Base-by-base conservation (phyloP, 2,113 vertebrate species). In the Monarcha castaneiventris region DNA sequence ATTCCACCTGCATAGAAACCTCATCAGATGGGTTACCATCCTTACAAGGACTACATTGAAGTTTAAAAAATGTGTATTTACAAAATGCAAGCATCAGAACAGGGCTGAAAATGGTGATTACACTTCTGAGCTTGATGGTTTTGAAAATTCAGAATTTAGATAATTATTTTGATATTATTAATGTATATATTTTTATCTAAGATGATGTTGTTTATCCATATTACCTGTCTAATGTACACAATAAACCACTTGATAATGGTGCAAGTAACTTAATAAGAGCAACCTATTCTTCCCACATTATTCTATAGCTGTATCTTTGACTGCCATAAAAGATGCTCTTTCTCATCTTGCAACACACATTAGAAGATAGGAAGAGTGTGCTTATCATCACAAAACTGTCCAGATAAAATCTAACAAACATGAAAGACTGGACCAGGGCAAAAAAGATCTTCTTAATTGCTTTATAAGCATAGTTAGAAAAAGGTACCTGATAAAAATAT, bases 321-420 rank as follows among this genome's bases (percentile, higher is more conserved):
- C 84, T 97, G 68, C 85, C 37, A 73, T 93, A 62, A 87, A 90
- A 82, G 80, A 37, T 75, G 55, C 22, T 58, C 49, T 89, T 96
- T 73, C 69, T 93, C 37, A n/a, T 82, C 84, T 73, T 95, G 87
- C 79, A 94, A 90, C 73, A 80, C 43, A 81, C 59, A 16, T 90
- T 82, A 92, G 74, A 69, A 78, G 61, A 46, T 2, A 95, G 84
- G 89, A 94, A 86, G 89, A 62, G 54, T n/a, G 87, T 87, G 75
- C 55, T 87, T 74, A 81, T 92, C 41, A 90, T 73, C 62, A 84
- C 27, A 76, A 32, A 91, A 81, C 33, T 27, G 4, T 91, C 44
- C 35, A 86, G 91, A 94, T 91, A 93, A 96, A 90, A 88, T 92
- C 91, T 94, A 72, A 76, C 68, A 94, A 92, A 51, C 75, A 90